Base-by-base conservation (phyloP, 2,888 invertebrate species). In the Lasioglossum leucozonium region DNA sequence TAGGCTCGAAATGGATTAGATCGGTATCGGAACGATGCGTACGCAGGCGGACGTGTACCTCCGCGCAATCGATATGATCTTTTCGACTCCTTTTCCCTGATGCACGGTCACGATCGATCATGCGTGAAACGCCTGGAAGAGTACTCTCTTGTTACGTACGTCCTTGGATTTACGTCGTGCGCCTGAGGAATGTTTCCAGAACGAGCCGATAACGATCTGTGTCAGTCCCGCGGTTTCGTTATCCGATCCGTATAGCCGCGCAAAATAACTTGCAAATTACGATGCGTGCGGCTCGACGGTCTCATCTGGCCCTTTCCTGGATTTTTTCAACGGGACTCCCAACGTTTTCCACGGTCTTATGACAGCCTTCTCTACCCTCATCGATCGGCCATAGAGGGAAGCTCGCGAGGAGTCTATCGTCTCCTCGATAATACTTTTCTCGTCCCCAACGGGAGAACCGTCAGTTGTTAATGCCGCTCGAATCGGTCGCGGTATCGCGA, bases 151-250 rank as follows among this genome's bases (percentile, higher is more conserved):
- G 91, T 90, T 90, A 89, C 80, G 77, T 71, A 82, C 86, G 82
- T 85, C 67, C 81, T 84, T 87, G 83, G 84, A 82, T 82, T 81
- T 71, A 82, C 88, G 79, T 79, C 67, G 77, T 86, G 83, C 87
- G 88, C 88, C 82, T 47, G 75, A 88, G 91, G 88, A 91, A 86
- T 88, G 89, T 90, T 90, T 90, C 86, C 86, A 86, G 88, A 90
- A 87, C 88, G 84, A 87, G 84, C 73, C 86, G 91, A 91, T 91
- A 91, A 91, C 87, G 87, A 91, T 91, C 91, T 89, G 83, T 88
- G 86, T 82, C 79, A 82, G 86, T 81, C 86, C 87, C 86, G 88
- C 84, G 85, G 82, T 87, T 91, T 91, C 89, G 91, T 90, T 91
- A 91, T 90, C 84, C 89, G 90, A 90, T 90, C 88, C 81, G 86